Evolutionary conservation across 1,140 invertebrate genomes (phyloP).

Genomic region (Mizuhopecten yessoensis): DNA sequence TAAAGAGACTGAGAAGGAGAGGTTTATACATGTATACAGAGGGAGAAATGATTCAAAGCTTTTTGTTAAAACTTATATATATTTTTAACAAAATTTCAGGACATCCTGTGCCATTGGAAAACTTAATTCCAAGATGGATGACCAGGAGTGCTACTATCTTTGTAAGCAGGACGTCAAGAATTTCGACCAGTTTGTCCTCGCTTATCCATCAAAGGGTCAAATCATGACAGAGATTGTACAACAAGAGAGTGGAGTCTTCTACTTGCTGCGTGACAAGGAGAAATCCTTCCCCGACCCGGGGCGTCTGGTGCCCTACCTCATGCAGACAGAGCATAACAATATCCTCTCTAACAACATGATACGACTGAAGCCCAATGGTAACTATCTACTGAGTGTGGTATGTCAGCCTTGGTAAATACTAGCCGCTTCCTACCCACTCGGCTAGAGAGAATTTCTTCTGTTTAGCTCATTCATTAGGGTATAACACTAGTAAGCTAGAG

Average conservation of each 20-base stretch:
- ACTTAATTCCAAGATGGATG: constrained; percentile 17
- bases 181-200: constrained; percentile 45
- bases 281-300: background rate
- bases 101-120: constrained; percentile 49
- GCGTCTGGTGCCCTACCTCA: background rate
- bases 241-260: background rate
- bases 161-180: constrained; percentile 52
- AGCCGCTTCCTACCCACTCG: too few relatives aligned
- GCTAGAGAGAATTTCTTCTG: too few relatives aligned
- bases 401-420: too few relatives aligned
- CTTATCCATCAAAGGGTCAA: constrained; percentile 46
- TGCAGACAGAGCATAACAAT: background rate
- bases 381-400: background rate
- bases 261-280: constrained; percentile 16
- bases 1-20: too few relatives aligned
- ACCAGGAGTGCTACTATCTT: constrained; percentile 48
- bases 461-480: too few relatives aligned
- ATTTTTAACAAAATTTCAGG: constrained; percentile 41
- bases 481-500: too few relatives aligned
- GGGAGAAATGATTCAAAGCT: too few relatives aligned
- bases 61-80: too few relatives aligned
- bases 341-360: background rate
- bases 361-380: background rate
- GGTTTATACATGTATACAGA: too few relatives aligned
- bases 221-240: constrained; percentile 45